Base-by-base conservation (phyloP, 2,888 invertebrate species). In the Zeuzera pyrina region DNA sequence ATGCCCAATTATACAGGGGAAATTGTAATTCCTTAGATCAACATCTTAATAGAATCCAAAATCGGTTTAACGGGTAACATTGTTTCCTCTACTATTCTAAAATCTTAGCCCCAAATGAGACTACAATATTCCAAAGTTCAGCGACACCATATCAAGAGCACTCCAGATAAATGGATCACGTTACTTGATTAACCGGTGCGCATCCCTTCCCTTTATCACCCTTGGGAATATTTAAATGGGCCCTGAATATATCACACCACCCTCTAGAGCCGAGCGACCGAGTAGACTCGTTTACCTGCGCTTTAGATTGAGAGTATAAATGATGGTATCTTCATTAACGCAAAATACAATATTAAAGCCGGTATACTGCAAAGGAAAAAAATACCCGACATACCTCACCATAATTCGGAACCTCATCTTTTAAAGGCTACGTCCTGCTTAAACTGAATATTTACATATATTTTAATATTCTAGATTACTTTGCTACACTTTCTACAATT, bases 101-200 rank as follows among this genome's bases (percentile, higher is more conserved):
- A 69, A 68, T 69, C 67, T 55, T 50, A 44, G 47, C 59, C 58
- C 55, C 48, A 60, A 73, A 73, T 68, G 62, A 67, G 61, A 58
- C 53, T 60, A 63, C 72, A 71, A 79, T 78, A 74, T 77, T 76
- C 68, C 62, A 66, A 76, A 71, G 71, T 71, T 72, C 72, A 72
- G 59, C 62, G 62, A 64, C 65, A 65, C 65, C 67, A 67, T 78
- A 79, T 77, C 78, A 77, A 74, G 76, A 74, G 73, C 68, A 61
- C 77, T 76, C 69, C 65, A 74, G 76, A 81, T 81, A 81, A 81
- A 81, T 77, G 78, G 79, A 78, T 81, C 79, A 76, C 77, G 79
- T 79, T 79, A 81, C 81, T 79, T 81, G 79, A 81, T 81, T 81
- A 81, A 79, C 78, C 76, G 70, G 68, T 61, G 63, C 69, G 64